Conservation (phyloP, 2,888 invertebrate genomes). For the Limenitis camilla region DNA sequence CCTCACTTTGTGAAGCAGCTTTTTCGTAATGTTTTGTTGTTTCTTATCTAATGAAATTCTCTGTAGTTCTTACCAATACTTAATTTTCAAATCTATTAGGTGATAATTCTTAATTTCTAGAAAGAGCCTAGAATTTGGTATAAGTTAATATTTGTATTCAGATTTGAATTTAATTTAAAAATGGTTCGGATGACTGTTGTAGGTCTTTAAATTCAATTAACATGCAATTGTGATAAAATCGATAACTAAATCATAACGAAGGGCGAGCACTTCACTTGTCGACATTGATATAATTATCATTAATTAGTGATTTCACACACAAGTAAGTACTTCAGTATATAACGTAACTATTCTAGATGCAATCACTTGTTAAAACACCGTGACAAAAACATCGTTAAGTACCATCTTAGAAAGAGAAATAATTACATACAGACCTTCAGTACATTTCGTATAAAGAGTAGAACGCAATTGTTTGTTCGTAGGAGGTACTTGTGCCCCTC, state of each 20-base stretch:
- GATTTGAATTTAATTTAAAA: neutral
- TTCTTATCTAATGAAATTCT: neutral
- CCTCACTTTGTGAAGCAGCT: neutral
- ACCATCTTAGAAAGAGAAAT: too few relatives aligned
- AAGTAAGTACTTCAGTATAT: neutral
- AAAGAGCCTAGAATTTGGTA: too few relatives aligned
- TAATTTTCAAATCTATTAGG: too few relatives aligned
- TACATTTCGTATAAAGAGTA: neutral
- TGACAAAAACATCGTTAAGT: neutral
- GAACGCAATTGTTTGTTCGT: neutral
- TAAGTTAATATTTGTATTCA: neutral
- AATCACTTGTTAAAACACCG: neutral
- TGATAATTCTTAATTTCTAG: too few relatives aligned
- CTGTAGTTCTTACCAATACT: too few relatives aligned
- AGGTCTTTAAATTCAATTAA: neutral
- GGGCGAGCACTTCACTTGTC: neutral
- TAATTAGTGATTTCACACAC: neutral
- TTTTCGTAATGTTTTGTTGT: neutral
- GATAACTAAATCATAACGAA: neutral
- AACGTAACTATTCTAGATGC: neutral
- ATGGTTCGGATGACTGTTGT: neutral
- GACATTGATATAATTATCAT: neutral
- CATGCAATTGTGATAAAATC: neutral
- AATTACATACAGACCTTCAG: neutral
- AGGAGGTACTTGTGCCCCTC: neutral